Conservation (phyloP, 2,113 vertebrate genomes). For the Ochotona princeps region DNA sequence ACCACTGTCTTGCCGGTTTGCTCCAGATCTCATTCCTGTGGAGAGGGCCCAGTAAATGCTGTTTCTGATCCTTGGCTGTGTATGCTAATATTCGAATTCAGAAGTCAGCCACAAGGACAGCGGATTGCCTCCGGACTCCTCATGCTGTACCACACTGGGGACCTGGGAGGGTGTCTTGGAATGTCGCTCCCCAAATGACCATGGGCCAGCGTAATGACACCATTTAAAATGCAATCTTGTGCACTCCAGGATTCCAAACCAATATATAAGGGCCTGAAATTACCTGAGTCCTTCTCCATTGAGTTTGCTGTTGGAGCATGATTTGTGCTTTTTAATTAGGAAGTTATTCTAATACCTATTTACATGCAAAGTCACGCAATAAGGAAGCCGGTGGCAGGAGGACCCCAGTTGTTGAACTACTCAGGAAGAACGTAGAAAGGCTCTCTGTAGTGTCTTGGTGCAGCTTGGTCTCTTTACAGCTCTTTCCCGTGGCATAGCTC, state of each 20-base stretch:
- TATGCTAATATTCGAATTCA: slow-evolving; percentile 86
- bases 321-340: slow-evolving; percentile 59
- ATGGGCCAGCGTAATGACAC: neutral
- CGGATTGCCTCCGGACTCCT: rapidly evolving
- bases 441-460: neutral
- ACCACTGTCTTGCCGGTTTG: slow-evolving; percentile 83
- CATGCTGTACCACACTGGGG: rapidly evolving
- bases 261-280: rapidly evolving
- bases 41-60: slow-evolving; percentile 78
- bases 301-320: neutral
- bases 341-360: neutral
- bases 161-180: rapidly evolving
- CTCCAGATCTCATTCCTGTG: slow-evolving; percentile 84
- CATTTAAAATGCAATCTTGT: rapidly evolving
- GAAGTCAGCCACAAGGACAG: neutral
- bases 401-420: neutral
- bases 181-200: rapidly evolving
- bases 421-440: neutral
- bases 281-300: neutral
- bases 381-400: neutral
- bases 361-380: neutral
- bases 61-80: slow-evolving; percentile 84
- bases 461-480: neutral
- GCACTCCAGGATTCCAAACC: neutral
- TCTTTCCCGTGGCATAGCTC: neutral